Conservation (phyloP, 64 coral and sea anemone species). For the Astreopora myriophthalma region DNA sequence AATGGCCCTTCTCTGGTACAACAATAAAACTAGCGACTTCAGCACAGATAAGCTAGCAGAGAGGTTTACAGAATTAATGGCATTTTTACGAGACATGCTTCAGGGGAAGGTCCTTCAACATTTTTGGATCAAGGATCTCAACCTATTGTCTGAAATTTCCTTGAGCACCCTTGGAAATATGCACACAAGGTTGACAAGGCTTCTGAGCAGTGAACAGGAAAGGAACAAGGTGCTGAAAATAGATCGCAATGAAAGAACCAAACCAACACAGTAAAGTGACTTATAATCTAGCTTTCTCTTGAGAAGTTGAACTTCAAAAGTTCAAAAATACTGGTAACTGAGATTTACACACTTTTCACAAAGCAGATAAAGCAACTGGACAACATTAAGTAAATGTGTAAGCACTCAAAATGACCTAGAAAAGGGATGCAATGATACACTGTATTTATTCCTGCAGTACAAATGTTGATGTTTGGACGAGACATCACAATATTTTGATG, state of each 20-base stretch:
- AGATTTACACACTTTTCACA: too few species aligned
- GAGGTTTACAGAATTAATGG: slow-evolving; percentile 40
- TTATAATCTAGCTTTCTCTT: too few species aligned
- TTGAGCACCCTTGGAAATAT: slow-evolving; percentile 28
- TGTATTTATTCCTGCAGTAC: too few species aligned
- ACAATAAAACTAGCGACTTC: background rate
- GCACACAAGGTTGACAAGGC: slow-evolving; percentile 26
- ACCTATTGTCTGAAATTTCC: slow-evolving; percentile 23
- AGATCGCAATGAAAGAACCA: background rate
- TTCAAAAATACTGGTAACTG: too few species aligned
- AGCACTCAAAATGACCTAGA: too few species aligned
- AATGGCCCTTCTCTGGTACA: slow-evolving; percentile 32
- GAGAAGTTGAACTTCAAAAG: too few species aligned
- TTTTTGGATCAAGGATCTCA: slow-evolving; percentile 49
- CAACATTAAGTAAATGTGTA: too few species aligned
- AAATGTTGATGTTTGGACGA: too few species aligned
- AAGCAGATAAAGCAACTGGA: too few species aligned
- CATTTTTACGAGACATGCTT: background rate
- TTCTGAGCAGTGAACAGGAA: slow-evolving; percentile 54
- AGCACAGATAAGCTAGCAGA: slow-evolving; percentile 23
- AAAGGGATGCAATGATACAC: too few species aligned
- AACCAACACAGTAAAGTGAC: background rate
- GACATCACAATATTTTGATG: too few species aligned
- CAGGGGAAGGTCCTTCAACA: slow-evolving; percentile 22
- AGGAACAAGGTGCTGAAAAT: slow-evolving; percentile 7